Evolutionary conservation across 2,888 invertebrate genomes (phyloP).

Genomic region (Agrilus biguttatus): DNA sequence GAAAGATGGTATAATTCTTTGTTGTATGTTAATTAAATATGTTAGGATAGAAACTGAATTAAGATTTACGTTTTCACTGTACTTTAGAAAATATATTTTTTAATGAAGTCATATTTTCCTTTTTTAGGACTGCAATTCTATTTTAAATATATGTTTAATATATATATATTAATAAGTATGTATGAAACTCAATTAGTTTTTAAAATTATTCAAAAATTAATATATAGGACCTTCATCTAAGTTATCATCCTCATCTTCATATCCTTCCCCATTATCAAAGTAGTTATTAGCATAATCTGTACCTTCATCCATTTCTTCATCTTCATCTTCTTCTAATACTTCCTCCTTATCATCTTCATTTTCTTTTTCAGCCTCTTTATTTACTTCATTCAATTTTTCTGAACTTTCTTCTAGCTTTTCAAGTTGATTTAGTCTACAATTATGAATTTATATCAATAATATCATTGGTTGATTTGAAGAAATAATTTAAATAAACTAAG

Average conservation of each 20-base stretch:
- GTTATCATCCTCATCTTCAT: conserved; percentile 77
- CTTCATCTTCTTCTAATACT: conserved; percentile 52
- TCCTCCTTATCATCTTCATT: conserved; percentile 42
- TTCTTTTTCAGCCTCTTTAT: conserved; percentile 35
- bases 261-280: conserved; percentile 77
- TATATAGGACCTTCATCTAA: conserved; percentile 73
- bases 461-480: no score
- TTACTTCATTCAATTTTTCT: conserved; percentile 28
- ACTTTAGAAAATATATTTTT: no score
- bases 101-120: no score
- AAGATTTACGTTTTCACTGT: no score
- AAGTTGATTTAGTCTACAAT: conserved; percentile 30
- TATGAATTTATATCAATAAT: conserved; percentile 6
- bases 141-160: no score
- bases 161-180: no score
- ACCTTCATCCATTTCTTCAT: conserved; percentile 79
- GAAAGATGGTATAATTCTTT: background rate
- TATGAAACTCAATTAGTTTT: no score
- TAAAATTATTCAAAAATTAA: conserved; percentile 24
- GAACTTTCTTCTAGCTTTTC: conserved; percentile 51
- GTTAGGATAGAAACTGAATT: no score
- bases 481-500: no score
- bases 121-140: no score
- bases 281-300: conserved; percentile 79
- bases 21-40: no score